These are phyloP conservation scores for Drosophila lacteicornis DNA, from an alignment of 1,140 invertebrate species.

Conservation along the genomic window DNA sequence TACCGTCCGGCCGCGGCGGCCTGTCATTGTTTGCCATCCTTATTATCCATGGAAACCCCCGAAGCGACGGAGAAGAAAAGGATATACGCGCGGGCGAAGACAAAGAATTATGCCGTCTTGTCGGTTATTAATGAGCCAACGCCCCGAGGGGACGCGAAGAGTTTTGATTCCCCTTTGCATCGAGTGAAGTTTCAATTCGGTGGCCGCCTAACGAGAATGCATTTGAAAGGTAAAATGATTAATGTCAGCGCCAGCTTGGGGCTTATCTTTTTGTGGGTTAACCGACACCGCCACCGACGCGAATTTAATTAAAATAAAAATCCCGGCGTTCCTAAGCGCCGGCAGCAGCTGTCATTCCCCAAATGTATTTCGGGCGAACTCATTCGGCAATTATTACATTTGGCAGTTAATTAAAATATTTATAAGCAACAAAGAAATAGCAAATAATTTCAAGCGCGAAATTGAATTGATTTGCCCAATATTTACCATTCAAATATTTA, in stretches of 20 bases:
- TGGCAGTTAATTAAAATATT: conserved; percentile 69
- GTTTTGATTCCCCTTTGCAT: conserved; percentile 34
- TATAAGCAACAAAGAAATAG: conserved; percentile 7
- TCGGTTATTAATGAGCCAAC: conserved; percentile 57
- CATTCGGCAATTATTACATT: conserved; percentile 39
- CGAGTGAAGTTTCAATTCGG: conserved; percentile 50
- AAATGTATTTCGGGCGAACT: conserved; percentile 31
- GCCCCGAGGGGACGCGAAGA: conserved; percentile 13
- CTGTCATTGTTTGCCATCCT: conserved; percentile 34
- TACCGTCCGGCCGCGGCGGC: conserved; percentile 1
- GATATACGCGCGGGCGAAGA: conserved; percentile 35
- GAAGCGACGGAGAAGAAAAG: conserved; percentile 23
- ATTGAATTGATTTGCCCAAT: conserved; percentile 48
- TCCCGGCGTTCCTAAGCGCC: conserved; percentile 8
- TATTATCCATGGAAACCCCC: conserved; percentile 30
- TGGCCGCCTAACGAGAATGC: conserved; percentile 43
- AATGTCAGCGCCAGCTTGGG: conserved; percentile 36
- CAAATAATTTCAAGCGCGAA: conserved; percentile 28
- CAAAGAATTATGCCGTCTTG: conserved; percentile 58
- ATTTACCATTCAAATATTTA: conserved; percentile 21
- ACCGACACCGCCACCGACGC: conserved; percentile 17
- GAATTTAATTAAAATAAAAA: conserved; percentile 54
- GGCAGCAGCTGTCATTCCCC: conserved; percentile 41
- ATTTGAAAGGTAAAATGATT: conserved; percentile 60
- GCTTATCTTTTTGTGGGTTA: conserved; percentile 42